Evolutionary conservation across 2,797 vertebrate genomes (phyloP).

Genomic region (Hyperoplus immaculatus): DNA sequence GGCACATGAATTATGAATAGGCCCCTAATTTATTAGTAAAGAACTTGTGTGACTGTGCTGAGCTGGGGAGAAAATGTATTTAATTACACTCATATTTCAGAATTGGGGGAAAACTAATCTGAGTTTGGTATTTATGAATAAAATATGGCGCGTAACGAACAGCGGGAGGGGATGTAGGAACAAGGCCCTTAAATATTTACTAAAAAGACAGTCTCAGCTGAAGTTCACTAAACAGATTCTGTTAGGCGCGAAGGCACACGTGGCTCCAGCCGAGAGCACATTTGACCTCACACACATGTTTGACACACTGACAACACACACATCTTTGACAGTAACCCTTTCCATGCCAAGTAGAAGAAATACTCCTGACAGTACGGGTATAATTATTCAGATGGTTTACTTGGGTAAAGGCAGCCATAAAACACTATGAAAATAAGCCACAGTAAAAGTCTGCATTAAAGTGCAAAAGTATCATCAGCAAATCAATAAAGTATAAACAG

Average conservation of each 20-base stretch:
- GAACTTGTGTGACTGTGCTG: slow-evolving; percentile 66
- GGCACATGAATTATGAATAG: slow-evolving; percentile 83
- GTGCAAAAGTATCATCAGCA: not conserved
- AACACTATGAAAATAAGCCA: not conserved
- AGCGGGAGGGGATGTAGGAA: slow-evolving; percentile 79
- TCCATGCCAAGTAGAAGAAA: not conserved
- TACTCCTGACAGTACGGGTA: not conserved
- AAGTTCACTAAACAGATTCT: slow-evolving; percentile 64
- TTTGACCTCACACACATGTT: slow-evolving; percentile 32
- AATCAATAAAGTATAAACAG: not conserved
- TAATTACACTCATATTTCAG: slow-evolving; percentile 85
- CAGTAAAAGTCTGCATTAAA: not conserved
- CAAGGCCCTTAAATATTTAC: slow-evolving; percentile 85
- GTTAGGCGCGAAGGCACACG: slow-evolving; percentile 32
- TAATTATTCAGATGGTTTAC: not conserved
- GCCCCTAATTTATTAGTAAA: slow-evolving; percentile 83
- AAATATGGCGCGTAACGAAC: slow-evolving; percentile 84
- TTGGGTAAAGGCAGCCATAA: not conserved
- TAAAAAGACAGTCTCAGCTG: slow-evolving; percentile 67
- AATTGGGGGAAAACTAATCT: slow-evolving; percentile 82
- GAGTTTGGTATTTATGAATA: slow-evolving; percentile 87
- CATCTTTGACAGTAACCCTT: slow-evolving; percentile 17
- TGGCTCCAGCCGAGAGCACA: slow-evolving; percentile 24
- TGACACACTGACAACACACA: slow-evolving; percentile 27
- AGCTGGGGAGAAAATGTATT: slow-evolving; percentile 71